Conservation (phyloP, 1,140 invertebrate species). For the Portunus trituberculatus region DNA sequence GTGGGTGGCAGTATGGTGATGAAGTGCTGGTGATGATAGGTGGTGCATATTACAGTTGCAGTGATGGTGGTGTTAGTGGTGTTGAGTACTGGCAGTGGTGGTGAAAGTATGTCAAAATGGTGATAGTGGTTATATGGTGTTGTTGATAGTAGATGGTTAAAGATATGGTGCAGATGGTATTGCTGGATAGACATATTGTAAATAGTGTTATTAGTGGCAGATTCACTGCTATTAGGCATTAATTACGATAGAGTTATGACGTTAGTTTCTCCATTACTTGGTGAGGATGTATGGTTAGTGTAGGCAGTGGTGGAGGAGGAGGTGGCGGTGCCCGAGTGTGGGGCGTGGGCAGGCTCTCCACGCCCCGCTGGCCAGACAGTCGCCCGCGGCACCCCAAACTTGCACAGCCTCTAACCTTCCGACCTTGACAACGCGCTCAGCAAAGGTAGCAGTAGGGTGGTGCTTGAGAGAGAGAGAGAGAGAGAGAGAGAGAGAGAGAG, state of each 20-base stretch:
- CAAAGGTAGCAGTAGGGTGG: too few relatives aligned
- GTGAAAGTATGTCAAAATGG: not conserved
- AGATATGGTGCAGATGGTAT: not conserved
- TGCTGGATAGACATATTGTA: not conserved
- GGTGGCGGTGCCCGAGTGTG: not conserved
- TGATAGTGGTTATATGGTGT: too few relatives aligned
- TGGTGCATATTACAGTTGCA: too few relatives aligned
- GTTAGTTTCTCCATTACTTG: not conserved
- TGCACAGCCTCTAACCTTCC: constrained; percentile 17
- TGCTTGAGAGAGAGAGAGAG: too few relatives aligned
- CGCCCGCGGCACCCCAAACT: not conserved
- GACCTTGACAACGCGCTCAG: not conserved
- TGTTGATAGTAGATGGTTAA: too few relatives aligned
- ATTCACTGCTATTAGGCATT: not conserved
- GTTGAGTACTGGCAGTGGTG: not conserved
- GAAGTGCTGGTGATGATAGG: too few relatives aligned
- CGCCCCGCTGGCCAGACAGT: constrained; percentile 15
- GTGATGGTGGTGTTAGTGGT: not conserved
- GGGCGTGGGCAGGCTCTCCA: not conserved
- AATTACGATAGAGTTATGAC: not conserved
- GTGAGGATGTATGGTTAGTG: not conserved
- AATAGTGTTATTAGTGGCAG: not conserved
- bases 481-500: too few relatives aligned
- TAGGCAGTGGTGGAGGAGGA: not conserved
- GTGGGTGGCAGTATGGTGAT: too few relatives aligned